phyloP scores from a whole-genome alignment of 2,113 vertebrate species.

The Gallinago paraguaiae region DNA sequence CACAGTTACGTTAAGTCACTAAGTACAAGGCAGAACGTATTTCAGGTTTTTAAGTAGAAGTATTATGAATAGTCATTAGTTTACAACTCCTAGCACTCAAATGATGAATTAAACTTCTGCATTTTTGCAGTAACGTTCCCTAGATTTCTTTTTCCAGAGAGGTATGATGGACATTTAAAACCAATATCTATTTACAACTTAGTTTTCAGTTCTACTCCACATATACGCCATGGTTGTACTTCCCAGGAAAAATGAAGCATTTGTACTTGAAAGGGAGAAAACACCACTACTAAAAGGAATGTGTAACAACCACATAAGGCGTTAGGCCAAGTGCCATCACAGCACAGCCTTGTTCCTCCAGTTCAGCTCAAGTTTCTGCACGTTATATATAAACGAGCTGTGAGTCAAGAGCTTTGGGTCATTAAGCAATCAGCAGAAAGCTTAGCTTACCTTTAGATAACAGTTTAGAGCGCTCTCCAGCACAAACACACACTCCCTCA shows the following conservation, averaged over 20 bases:
- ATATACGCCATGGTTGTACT: fast-evolving
- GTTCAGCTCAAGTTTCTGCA: neutral
- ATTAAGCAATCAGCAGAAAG: neutral
- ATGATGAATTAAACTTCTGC: neutral
- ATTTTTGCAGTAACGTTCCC: neutral
- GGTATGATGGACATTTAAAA: neutral
- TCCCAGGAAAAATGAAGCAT: neutral
- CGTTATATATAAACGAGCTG: neutral
- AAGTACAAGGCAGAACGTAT: neutral
- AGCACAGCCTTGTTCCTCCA: conserved; percentile 1
- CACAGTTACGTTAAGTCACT: neutral
- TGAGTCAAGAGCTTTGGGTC: neutral
- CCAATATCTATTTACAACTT: fast-evolving
- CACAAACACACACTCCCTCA: neutral
- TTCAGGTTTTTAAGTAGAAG: neutral
- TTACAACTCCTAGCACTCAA: neutral
- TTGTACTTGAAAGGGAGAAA: neutral
- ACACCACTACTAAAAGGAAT: neutral
- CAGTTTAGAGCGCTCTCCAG: neutral
- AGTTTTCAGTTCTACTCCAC: neutral
- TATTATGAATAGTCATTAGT: neutral
- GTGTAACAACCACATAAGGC: neutral
- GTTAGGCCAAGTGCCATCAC: neutral
- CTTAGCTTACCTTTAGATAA: neutral
- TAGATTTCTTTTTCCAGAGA: neutral